Percentiles rank a stretch among this genome's conserved stretches.
Evolutionary conservation across 2,888 invertebrate genomes (phyloP).

Genomic region (Latrodectus hesperus): DNA sequence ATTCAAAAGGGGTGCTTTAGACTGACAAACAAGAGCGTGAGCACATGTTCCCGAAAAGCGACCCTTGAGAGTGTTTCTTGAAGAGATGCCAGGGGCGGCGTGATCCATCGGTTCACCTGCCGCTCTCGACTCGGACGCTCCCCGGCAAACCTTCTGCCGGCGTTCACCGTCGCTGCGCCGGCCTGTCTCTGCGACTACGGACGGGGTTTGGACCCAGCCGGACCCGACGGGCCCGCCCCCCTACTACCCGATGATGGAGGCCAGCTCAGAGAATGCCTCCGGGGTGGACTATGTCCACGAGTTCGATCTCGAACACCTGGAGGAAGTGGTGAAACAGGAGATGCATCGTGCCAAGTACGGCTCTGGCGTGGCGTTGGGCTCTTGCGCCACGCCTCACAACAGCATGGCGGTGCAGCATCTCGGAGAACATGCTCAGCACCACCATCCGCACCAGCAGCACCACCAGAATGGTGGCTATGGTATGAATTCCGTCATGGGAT

Average conservation of each 20-base stretch:
- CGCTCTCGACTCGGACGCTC: not conserved
- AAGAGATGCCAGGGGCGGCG: too few relatives aligned
- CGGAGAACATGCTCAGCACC: constrained; percentile 23
- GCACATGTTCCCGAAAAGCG: too few relatives aligned
- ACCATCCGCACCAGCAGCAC: constrained; percentile 34
- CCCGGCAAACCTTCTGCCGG: constrained; percentile 34
- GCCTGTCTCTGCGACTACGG: constrained; percentile 57
- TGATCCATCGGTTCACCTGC: not conserved
- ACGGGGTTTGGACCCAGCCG: constrained; percentile 59
- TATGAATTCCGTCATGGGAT: constrained; percentile 12
- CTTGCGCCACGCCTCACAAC: constrained; percentile 56
- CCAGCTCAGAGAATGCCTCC: constrained; percentile 5
- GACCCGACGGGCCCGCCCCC: constrained; percentile 60
- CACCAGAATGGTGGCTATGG: constrained; percentile 39
- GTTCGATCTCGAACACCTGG: constrained; percentile 91
- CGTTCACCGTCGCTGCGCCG: constrained; percentile 9
- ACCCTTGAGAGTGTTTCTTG: too few relatives aligned
- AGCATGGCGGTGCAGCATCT: constrained; percentile 61
- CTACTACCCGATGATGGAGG: constrained; percentile 57
- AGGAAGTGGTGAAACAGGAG: constrained; percentile 85
- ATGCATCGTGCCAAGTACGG: constrained; percentile 74
- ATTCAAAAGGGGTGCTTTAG: too few relatives aligned
- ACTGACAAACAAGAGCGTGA: too few relatives aligned
- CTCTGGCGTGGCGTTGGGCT: constrained; percentile 7
- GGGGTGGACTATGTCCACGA: constrained; percentile 87